Base-by-base conservation (phyloP, 1,140 invertebrate genomes). In the Sarcophaga peregrina region DNA sequence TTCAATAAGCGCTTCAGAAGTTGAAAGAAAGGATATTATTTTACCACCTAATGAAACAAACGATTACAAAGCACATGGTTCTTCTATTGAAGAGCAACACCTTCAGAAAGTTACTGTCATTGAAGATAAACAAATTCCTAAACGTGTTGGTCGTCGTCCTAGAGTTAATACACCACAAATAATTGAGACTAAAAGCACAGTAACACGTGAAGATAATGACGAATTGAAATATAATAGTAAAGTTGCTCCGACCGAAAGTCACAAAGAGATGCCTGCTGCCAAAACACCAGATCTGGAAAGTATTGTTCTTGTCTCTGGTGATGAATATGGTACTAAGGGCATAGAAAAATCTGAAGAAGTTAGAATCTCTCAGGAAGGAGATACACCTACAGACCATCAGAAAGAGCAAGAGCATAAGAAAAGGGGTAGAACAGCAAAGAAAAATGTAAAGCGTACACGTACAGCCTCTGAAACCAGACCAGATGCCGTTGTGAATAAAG, bases 391-490 rank as follows among this genome's bases (percentile, higher is more conserved):
- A 52, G 75, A 48, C 8, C 5, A 17, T 76, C 5, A 15, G 0
- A 25, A 17, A 3, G 68, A 75, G 13, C 45, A 46, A 5, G 37
- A 75, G 3, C 8, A 13, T 13, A 45, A 75, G 50, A 6, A 52
- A 48, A 17, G 50, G 10, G 46, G 17, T 15, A 75, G 11, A 0
- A 8, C 46, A 9, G 4, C n/a, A 20, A 68, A 68, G 10, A 68
- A 73, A 75, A 68, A 72, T 75, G 25, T 15, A 2, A 75, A 45
- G 52, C 81, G 81, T 15, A 82, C 73, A 37, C 47, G 46, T 25
- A 82, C 81, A 2, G 17, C 47, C 11, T 82, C 81, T 13, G 81
- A 82, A 75, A 52, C 81, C 3, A 82, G 68, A n/a, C 74, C 48
- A 17, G 46, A 7, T 17, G 0, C 45, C n/a, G 74, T 47, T 47